Evolutionary conservation across 2,113 vertebrate genomes (phyloP).

Genomic region (Malurus elegans): DNA sequence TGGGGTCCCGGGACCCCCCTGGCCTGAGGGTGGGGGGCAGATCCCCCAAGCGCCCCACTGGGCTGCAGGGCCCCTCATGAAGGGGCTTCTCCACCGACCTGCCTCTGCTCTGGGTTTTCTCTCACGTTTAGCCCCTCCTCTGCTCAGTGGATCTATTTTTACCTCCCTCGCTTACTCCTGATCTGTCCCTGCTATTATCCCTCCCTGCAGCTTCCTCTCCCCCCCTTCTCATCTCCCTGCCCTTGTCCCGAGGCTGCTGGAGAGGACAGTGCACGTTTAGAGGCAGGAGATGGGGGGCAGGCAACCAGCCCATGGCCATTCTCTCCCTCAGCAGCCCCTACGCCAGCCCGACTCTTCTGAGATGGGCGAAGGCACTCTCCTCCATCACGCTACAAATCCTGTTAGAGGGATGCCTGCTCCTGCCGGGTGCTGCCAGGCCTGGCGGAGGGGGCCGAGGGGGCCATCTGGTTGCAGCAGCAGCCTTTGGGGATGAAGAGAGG

Average conservation of each 20-base stretch:
- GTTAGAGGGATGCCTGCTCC: constrained; percentile 38
- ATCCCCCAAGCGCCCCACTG: rapidly evolving
- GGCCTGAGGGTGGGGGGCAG: background rate
- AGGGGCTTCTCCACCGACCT: background rate
- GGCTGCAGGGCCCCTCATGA: background rate
- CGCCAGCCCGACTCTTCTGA: background rate
- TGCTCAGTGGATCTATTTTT: constrained; percentile 56
- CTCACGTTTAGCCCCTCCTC: constrained; percentile 66
- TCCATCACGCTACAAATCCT: constrained; percentile 49
- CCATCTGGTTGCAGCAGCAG: constrained; percentile 12
- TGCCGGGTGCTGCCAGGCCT: background rate
- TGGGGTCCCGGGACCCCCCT: background rate
- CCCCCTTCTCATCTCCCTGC: background rate
- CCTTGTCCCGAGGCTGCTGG: background rate
- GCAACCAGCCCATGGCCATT: background rate
- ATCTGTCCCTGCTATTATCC: constrained; percentile 49
- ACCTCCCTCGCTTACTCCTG: constrained; percentile 40
- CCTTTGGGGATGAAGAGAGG: background rate
- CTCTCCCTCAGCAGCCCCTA: background rate
- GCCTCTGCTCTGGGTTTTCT: constrained; percentile 30
- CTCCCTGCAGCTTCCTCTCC: constrained; percentile 31
- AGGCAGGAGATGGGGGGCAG: background rate
- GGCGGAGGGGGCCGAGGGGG: background rate
- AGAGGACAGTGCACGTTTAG: background rate
- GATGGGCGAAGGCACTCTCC: constrained; percentile 21